A percentile compares a stretch with the other conserved stretches of the same genome.
phyloP scores from a whole-genome alignment of 2,113 vertebrate genomes.

The Prolemur simus region DNA sequence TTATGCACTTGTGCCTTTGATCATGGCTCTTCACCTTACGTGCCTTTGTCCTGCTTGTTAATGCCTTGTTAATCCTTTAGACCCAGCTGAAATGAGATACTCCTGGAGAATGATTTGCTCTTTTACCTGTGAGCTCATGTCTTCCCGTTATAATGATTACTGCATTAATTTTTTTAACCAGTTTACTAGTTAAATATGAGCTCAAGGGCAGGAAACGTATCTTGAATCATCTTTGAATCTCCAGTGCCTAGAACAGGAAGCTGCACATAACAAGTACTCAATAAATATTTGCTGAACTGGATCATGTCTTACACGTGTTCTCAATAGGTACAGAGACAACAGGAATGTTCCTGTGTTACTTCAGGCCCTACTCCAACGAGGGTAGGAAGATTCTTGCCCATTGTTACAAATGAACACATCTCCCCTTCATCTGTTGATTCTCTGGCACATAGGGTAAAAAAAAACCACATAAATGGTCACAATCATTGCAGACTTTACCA shows the following conservation, averaged over 20 bases:
- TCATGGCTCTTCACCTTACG: not conserved
- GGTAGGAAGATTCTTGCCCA: not conserved
- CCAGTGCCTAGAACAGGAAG: not conserved
- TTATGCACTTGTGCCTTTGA: not conserved
- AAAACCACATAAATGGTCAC: not conserved
- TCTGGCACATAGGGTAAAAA: not conserved
- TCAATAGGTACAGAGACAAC: not conserved
- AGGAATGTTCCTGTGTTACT: not conserved
- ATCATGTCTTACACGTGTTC: not conserved
- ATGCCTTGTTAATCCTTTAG: not conserved
- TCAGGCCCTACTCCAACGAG: not conserved
- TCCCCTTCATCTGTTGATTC: not conserved
- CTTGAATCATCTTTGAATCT: constrained; percentile 7
- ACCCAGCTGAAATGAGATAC: not conserved
- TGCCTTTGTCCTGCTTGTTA: not conserved
- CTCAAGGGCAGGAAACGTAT: constrained; percentile 39
- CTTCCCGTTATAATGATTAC: constrained; percentile 9
- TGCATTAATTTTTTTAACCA: not conserved
- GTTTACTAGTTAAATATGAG: not conserved
- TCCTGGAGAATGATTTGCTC: constrained; percentile 1
- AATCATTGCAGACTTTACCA: not conserved
- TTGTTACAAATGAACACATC: not conserved
- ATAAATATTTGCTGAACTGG: constrained; percentile 21
- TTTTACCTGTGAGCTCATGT: not conserved
- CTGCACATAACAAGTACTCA: not conserved